Percentiles rank a stretch among this genome's conserved stretches.
phyloP scores from a whole-genome alignment of 2,113 vertebrate species.

The Dromas ardeola region DNA sequence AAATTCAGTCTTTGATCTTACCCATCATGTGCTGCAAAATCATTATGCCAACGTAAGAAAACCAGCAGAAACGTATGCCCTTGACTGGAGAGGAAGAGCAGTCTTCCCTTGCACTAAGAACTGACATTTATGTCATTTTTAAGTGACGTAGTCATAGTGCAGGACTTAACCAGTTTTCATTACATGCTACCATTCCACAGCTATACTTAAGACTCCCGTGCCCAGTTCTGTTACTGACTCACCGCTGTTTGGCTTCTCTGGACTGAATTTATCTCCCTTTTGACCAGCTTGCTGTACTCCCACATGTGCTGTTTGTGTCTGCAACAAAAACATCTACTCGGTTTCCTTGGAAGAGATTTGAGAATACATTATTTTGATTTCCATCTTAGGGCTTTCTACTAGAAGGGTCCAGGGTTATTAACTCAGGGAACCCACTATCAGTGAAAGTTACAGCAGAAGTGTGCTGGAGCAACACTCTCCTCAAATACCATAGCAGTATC shows the following conservation, averaged over 20 bases:
- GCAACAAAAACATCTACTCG: neutral
- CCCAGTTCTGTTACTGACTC: neutral
- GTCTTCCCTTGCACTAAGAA: neutral
- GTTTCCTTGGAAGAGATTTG: neutral
- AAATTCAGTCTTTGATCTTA: neutral
- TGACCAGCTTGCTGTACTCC: neutral
- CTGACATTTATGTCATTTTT: neutral
- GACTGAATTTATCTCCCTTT: neutral
- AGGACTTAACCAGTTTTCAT: neutral
- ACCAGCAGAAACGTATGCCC: neutral
- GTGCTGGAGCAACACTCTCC: neutral
- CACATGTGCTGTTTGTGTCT: neutral
- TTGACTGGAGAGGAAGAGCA: neutral
- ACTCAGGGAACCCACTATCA: neutral
- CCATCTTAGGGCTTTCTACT: neutral
- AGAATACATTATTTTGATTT: neutral
- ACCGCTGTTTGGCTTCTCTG: neutral
- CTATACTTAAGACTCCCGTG: neutral
- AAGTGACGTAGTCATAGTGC: neutral
- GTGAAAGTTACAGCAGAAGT: neutral
- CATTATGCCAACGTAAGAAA: neutral
- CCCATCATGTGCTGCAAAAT: neutral
- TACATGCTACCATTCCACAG: neutral
- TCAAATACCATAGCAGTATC: neutral
- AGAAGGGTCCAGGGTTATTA: neutral